Percentiles rank a stretch among this genome's conserved stretches.
Evolutionary conservation across 2,888 invertebrate genomes (phyloP).

Genomic region (Cataglyphis cursor): DNA sequence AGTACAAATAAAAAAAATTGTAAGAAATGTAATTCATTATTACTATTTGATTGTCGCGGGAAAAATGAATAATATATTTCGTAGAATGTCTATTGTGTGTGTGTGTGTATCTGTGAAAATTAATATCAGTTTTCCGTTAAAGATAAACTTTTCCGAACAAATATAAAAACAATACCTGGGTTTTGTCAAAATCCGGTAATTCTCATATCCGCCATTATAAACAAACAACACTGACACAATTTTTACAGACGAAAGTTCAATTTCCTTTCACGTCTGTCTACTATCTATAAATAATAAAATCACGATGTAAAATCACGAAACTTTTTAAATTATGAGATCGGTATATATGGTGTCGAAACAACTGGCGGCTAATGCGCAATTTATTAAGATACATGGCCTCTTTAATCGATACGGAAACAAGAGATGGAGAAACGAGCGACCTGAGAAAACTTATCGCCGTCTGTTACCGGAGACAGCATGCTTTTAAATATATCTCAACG

Average conservation of each 20-base stretch:
- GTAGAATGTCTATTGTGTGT: not conserved
- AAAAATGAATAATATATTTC: not conserved
- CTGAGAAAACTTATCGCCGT: constrained; percentile 51
- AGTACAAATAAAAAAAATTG: not conserved
- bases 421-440: constrained; percentile 58
- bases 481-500: constrained; percentile 59
- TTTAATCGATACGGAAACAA: constrained; percentile 71
- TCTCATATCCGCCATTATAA: constrained; percentile 9
- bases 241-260: constrained; percentile 61
- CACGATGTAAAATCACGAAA: constrained; percentile 60
- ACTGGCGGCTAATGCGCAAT: constrained; percentile 71
- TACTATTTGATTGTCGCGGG: not conserved
- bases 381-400: constrained; percentile 74
- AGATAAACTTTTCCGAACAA: constrained; percentile 13
- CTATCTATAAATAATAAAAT: constrained; percentile 74
- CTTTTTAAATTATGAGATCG: constrained; percentile 74
- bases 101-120: constrained; percentile 25
- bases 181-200: constrained; percentile 24
- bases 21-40: not conserved
- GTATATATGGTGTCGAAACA: constrained; percentile 27
- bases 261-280: constrained; percentile 53
- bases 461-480: constrained; percentile 22
- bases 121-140: constrained; percentile 1
- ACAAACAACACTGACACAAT: constrained; percentile 66
- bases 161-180: constrained; percentile 23